These are phyloP conservation scores for Tympanoctomys barrerae DNA, from an alignment of 2,797 vertebrate species.

Conservation along the genomic window DNA sequence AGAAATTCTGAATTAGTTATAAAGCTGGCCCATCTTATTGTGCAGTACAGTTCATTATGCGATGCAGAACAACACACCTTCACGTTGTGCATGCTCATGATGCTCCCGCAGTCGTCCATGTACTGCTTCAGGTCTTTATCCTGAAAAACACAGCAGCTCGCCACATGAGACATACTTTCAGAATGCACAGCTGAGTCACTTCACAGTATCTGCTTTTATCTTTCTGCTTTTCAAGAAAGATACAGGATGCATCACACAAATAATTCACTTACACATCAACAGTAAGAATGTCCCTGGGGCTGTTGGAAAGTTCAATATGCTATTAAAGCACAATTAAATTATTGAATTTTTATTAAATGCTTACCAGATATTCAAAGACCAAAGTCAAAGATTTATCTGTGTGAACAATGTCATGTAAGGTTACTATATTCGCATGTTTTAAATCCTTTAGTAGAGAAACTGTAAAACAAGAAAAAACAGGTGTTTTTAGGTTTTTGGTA, in stretches of 20 bases:
- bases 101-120: slow-evolving; percentile 99
- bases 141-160: slow-evolving; percentile 86
- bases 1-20: slow-evolving; percentile 2
- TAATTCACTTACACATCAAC: slow-evolving; percentile 52
- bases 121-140: slow-evolving; percentile 99
- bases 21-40: not conserved
- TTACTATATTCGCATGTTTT: slow-evolving; percentile 99
- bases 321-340: slow-evolving; percentile 55
- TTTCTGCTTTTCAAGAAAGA: slow-evolving; percentile 46
- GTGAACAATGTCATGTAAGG: slow-evolving; percentile 98
- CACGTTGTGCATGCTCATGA: slow-evolving; percentile 99
- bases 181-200: not conserved
- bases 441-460: slow-evolving; percentile 99
- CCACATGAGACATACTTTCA: not conserved
- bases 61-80: slow-evolving; percentile 90
- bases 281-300: slow-evolving; percentile 9
- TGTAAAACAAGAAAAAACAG: slow-evolving; percentile 86
- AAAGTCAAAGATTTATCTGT: slow-evolving; percentile 99
- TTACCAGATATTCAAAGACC: slow-evolving; percentile 99
- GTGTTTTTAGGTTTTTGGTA: slow-evolving; percentile 55
- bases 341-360: slow-evolving; percentile 74
- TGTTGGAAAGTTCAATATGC: slow-evolving; percentile 36
- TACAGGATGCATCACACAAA: not conserved
- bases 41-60: not conserved
- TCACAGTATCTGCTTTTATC: not conserved